Evolutionary conservation across 2,888 invertebrate species (phyloP), one percentile per base, ranked within the genome.

Genomic region (Seira musarum): DNA sequence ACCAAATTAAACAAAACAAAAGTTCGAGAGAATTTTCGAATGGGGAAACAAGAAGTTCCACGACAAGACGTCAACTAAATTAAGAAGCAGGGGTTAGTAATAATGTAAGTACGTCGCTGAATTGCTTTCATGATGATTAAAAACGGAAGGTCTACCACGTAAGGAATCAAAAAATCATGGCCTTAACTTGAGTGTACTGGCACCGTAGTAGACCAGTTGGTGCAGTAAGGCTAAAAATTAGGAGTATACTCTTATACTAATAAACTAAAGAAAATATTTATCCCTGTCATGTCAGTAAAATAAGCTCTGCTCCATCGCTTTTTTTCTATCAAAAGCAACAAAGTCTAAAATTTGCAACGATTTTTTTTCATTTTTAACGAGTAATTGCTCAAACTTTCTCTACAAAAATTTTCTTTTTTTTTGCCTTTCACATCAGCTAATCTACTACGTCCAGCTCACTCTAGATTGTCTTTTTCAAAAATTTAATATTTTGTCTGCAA

Each of bases 391-490:
- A n/a, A n/a, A n/a, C n/a, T n/a, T n/a, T n/a, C n/a, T n/a, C n/a
- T n/a, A n/a, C n/a, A n/a, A n/a, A n/a, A n/a, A n/a, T n/a, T n/a
- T n/a, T n/a, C n/a, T n/a, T n/a, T n/a, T n/a, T n/a, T 21, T 21
- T 8, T 63, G 49, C 49, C 67, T 49, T 25, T 24, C 35, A 72
- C 73, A 63, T 49, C 46, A 60, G 10, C 79, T 79, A 79, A 79
- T 79, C 82, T 75, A 82, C 82, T 82, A 82, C 73, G 82, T 82
- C 82, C 82, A 82, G 82, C 70, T 67, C 82, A 82, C 82, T 82
- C 78, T 68, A 71, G 63, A 6, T 40, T 40, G 40, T 40, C 40
- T 40, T 40, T 40, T n/a, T n/a, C n/a, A n/a, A n/a, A n/a, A n/a
- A n/a, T n/a, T n/a, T n/a, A n/a, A n/a, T n/a, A n/a, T n/a, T n/a